These are phyloP conservation scores for Echiichthys vipera DNA, from an alignment of 2,797 vertebrate species.

Conservation along the genomic window DNA sequence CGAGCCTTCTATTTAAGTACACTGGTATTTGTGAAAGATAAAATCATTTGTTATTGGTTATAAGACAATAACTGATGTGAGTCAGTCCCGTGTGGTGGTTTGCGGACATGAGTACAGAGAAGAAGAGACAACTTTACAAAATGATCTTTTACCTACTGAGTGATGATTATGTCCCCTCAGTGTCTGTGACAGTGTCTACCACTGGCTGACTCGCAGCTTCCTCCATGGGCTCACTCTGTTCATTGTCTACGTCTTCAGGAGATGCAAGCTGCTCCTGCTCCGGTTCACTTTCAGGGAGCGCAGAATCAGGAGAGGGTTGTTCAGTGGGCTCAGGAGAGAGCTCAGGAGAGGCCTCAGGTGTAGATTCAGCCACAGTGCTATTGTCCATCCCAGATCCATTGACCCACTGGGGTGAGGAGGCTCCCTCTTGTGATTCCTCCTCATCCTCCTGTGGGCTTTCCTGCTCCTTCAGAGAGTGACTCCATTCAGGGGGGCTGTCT, in stretches of 20 bases:
- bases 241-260: slow-evolving; percentile 90
- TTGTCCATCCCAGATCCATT: slow-evolving; percentile 91
- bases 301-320: slow-evolving; percentile 52
- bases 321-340: slow-evolving; percentile 38
- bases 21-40: slow-evolving; percentile 95
- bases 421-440: slow-evolving; percentile 66
- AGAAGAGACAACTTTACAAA: slow-evolving; percentile 99
- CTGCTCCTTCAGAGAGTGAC: slow-evolving; percentile 83
- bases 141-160: slow-evolving; percentile 99
- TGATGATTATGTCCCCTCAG: slow-evolving; percentile 99
- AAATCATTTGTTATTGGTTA: slow-evolving; percentile 91
- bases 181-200: slow-evolving; percentile 98
- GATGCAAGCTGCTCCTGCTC: slow-evolving; percentile 79
- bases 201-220: slow-evolving; percentile 98
- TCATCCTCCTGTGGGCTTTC: slow-evolving; percentile 82
- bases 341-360: slow-evolving; percentile 65
- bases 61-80: slow-evolving; percentile 89
- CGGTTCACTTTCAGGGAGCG: slow-evolving; percentile 58
- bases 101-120: slow-evolving; percentile 98
- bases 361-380: slow-evolving; percentile 79
- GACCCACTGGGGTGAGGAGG: slow-evolving; percentile 84
- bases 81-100: slow-evolving; percentile 90
- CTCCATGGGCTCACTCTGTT: slow-evolving; percentile 94
- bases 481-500: slow-evolving; percentile 87
- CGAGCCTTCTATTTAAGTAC: slow-evolving; percentile 96